These are phyloP conservation scores for Phorcus lineatus DNA, from an alignment of 2,888 invertebrate genomes.

Conservation along the genomic window DNA sequence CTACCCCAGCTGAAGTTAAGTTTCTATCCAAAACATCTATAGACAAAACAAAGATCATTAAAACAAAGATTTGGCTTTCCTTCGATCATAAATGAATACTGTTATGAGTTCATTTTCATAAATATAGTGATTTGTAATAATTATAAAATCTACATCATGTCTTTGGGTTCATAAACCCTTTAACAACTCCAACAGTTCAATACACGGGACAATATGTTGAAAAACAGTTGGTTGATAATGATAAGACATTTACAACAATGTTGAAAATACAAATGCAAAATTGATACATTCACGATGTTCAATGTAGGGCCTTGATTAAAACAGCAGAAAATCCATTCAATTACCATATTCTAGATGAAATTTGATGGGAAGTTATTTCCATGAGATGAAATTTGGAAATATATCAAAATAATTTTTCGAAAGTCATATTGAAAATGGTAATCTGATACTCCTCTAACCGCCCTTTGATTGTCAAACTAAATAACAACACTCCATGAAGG, in stretches of 20 bases:
- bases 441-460: background rate
- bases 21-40: background rate
- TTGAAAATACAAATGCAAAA: no score
- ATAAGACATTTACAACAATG: constrained; percentile 20
- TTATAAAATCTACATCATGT: constrained; percentile 13
- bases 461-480: constrained; percentile 9
- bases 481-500: constrained; percentile 5
- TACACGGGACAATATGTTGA: constrained; percentile 5
- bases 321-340: no score
- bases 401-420: no score
- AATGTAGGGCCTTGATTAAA: no score
- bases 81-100: constrained; percentile 20
- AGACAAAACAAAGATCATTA: constrained; percentile 9
- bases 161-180: constrained; percentile 1
- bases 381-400: no score
- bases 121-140: constrained; percentile 18
- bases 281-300: no score
- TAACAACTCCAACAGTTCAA: constrained; percentile 17
- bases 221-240: background rate
- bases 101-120: constrained; percentile 4
- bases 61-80: constrained; percentile 18
- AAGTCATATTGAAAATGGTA: no score
- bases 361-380: no score
- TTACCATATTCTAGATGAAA: no score
- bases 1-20: no score